A percentile compares a stretch with the other conserved stretches of the same genome.
phyloP scores from a whole-genome alignment of 2,113 vertebrate genomes.

The Tragelaphus strepsiceros region DNA sequence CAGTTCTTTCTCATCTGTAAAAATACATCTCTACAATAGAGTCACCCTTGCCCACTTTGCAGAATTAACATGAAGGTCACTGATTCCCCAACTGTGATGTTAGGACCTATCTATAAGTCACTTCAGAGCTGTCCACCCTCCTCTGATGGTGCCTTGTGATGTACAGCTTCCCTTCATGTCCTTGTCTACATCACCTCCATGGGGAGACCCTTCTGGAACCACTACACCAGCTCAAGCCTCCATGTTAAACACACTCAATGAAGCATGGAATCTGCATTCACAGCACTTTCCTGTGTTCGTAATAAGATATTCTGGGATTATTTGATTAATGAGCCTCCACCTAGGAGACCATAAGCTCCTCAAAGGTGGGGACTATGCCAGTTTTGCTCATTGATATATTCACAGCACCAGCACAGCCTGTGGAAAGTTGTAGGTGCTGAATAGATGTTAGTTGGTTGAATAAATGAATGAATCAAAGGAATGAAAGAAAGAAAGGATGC shows the following conservation, averaged over 20 bases:
- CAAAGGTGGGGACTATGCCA: not conserved
- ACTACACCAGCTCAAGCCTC: not conserved
- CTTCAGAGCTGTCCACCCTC: not conserved
- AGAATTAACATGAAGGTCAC: not conserved
- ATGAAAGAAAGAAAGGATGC: not conserved
- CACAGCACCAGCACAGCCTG: not conserved
- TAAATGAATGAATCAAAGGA: not conserved
- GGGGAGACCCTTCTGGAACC: not conserved
- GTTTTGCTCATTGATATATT: not conserved
- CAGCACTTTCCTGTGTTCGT: not conserved
- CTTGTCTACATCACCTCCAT: not conserved
- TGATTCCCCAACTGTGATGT: not conserved
- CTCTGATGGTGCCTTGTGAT: not conserved
- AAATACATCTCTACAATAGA: not conserved
- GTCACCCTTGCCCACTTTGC: not conserved
- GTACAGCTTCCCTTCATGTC: no score
- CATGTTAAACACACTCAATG: not conserved
- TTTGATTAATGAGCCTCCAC: not conserved
- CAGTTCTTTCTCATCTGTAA: not conserved
- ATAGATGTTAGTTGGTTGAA: not conserved
- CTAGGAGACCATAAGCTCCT: not conserved
- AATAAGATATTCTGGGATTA: not conserved
- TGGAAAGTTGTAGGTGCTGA: not conserved
- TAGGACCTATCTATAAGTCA: not conserved
- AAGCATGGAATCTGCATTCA: not conserved